A percentile compares a stretch with the other conserved stretches of the same genome.
phyloP scores from a whole-genome alignment of 37 sponge, comb jelly and placozoan genomes.

The Bolinopsis microptera region DNA sequence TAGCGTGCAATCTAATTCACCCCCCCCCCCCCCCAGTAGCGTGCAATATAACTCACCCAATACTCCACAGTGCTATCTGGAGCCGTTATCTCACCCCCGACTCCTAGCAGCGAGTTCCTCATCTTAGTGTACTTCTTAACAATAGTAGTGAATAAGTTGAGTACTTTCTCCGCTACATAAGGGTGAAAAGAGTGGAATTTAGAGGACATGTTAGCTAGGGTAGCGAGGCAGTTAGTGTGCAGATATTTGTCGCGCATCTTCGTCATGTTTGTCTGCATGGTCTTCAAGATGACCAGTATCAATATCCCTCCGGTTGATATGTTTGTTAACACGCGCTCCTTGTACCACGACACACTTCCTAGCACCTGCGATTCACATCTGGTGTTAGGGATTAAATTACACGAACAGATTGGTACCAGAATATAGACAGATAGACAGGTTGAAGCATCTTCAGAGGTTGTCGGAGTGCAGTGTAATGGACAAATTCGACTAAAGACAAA shows the following conservation, averaged over 20 bases:
- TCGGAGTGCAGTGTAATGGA: too few relatives aligned
- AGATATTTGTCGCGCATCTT: slow-evolving; percentile 81
- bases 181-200: slow-evolving; percentile 82
- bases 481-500: too few relatives aligned
- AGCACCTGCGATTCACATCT: slow-evolving; percentile 75
- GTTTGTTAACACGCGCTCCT: slow-evolving; percentile 73
- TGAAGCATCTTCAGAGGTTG: too few relatives aligned
- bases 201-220: slow-evolving; percentile 94
- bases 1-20: too few relatives aligned
- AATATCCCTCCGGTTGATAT: slow-evolving; percentile 86
- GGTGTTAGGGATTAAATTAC: too few relatives aligned
- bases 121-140: slow-evolving; percentile 85
- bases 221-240: slow-evolving; percentile 97
- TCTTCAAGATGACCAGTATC: slow-evolving; percentile 80
- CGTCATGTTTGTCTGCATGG: slow-evolving; percentile 89
- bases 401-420: too few relatives aligned
- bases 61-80: not conserved
- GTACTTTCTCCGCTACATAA: slow-evolving; percentile 77
- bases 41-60: not conserved
- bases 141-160: slow-evolving; percentile 77
- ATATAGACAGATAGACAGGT: too few relatives aligned
- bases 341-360: slow-evolving; percentile 83
- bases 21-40: too few relatives aligned
- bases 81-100: not conserved
- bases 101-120: not conserved